phyloP scores from a whole-genome alignment of 1,140 invertebrate genomes.

The Sitodiplosis mosellana region DNA sequence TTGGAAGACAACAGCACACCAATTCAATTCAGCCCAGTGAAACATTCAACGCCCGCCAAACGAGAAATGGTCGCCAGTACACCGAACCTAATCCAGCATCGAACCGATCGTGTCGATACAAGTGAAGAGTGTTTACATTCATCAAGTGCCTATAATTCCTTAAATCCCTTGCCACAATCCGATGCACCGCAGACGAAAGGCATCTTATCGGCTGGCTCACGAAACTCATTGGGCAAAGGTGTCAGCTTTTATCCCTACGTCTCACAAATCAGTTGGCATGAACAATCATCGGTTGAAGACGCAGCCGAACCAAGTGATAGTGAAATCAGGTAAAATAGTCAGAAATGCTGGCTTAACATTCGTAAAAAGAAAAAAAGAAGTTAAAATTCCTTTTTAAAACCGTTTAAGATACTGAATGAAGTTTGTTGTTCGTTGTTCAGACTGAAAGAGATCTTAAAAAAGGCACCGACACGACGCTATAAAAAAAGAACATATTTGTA shows the following conservation, averaged over 20 bases:
- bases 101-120: constrained; percentile 12
- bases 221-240: constrained; percentile 24
- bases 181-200: constrained; percentile 27
- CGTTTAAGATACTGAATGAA: no score
- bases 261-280: constrained; percentile 49
- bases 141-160: constrained; percentile 25
- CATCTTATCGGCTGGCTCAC: constrained; percentile 29
- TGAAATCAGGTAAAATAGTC: background rate
- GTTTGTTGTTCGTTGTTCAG: no score
- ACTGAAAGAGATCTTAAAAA: no score
- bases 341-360: no score
- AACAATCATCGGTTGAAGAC: constrained; percentile 25
- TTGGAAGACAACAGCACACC: background rate
- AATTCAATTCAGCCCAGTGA: background rate
- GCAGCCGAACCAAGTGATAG: background rate
- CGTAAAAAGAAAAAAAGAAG: no score
- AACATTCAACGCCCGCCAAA: constrained; percentile 19
- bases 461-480: no score
- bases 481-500: no score
- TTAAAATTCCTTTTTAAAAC: no score
- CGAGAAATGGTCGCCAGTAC: constrained; percentile 37
- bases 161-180: constrained; percentile 29
- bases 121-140: constrained; percentile 18
- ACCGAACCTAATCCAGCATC: constrained; percentile 36
- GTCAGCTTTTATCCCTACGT: constrained; percentile 53